phyloP scores from a whole-genome alignment of 2,888 invertebrate genomes.

The Chrysotoxum bicinctum region DNA sequence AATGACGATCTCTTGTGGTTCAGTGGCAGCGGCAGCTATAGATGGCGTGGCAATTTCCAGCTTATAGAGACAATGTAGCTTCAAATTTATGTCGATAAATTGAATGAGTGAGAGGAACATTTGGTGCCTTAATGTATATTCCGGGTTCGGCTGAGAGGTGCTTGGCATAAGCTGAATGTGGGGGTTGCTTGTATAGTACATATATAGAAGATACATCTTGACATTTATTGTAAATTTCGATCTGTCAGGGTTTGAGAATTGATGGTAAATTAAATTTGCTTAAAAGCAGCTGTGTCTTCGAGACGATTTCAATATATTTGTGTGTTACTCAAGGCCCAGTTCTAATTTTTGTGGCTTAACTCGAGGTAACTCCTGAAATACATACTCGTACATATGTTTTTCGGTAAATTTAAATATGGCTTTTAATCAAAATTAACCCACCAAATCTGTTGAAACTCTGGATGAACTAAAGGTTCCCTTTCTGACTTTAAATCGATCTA shows the following conservation, averaged over 20 bases:
- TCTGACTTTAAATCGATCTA: too few relatives aligned
- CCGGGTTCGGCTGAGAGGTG: not conserved
- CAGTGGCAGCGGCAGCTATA: not conserved
- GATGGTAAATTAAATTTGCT: not conserved
- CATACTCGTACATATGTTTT: too few relatives aligned
- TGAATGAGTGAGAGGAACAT: constrained; percentile 16
- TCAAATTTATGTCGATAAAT: not conserved
- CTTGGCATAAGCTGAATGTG: not conserved
- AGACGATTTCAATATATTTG: not conserved
- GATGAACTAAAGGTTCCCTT: too few relatives aligned
- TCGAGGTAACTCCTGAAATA: too few relatives aligned
- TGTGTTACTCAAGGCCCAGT: too few relatives aligned
- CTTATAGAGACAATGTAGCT: not conserved
- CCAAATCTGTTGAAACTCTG: too few relatives aligned
- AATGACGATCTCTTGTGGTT: constrained; percentile 6
- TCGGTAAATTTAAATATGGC: too few relatives aligned
- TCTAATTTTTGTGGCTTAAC: too few relatives aligned
- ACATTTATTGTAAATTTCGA: not conserved
- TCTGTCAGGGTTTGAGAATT: not conserved
- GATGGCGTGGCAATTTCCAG: not conserved
- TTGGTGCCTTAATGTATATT: not conserved
- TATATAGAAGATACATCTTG: not conserved
- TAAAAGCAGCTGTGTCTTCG: not conserved
- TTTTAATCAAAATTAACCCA: too few relatives aligned
- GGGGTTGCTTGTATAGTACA: not conserved